Base-by-base conservation (phyloP, 2,888 invertebrate genomes). In the Lithosia quadra region DNA sequence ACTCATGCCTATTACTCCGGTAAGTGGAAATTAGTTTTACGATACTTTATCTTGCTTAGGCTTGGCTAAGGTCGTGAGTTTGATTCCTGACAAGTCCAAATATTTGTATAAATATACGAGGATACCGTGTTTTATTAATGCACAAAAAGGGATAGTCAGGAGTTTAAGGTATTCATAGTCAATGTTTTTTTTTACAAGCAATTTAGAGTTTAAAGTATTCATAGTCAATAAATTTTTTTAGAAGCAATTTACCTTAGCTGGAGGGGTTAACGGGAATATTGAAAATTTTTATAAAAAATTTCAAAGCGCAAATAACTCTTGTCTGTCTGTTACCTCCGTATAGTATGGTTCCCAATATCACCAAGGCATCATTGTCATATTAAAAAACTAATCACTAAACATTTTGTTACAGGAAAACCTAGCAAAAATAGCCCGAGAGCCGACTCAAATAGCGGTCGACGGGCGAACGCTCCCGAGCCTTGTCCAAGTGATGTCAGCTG, bases 401-500 rank as follows among this genome's bases (percentile, higher is more conserved):
- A 56, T 60, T 49, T 5, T 2, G 68, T 84, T 77, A 5, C 89
- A 95, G 93, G 95, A 95, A 74, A 94, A 94, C 81, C 75, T 95
- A 8, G 87, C 90, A 0, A 88, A 82, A 68, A 93, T 92, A 10
- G 90, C 91, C 2, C 89, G 92, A 1, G 95, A 95, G 76, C 93
- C 95, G 2, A 91, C 95, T 0, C 96, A 96, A 79, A 91, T 95
- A 76, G 96, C 95, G 0, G 96, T 95, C 1, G 96, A 96, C 84
- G 96, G 95, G 0, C 95, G 95, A 63, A 93, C 93, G 57, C 88
- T 96, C 75, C 96, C 96, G 5, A 96, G 96, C 68, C 91, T 97
- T 28, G 96, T 97, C n/a, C 97, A 97, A 83, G 97, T 97, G 0
- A 96, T 97, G 85, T 97, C 97, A 0, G 96, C 97, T 0, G 97